Percentiles rank a stretch among this genome's conserved stretches.
Evolutionary conservation across 2,888 invertebrate genomes (phyloP).

Genomic region (Lasioglossum vierecki): DNA sequence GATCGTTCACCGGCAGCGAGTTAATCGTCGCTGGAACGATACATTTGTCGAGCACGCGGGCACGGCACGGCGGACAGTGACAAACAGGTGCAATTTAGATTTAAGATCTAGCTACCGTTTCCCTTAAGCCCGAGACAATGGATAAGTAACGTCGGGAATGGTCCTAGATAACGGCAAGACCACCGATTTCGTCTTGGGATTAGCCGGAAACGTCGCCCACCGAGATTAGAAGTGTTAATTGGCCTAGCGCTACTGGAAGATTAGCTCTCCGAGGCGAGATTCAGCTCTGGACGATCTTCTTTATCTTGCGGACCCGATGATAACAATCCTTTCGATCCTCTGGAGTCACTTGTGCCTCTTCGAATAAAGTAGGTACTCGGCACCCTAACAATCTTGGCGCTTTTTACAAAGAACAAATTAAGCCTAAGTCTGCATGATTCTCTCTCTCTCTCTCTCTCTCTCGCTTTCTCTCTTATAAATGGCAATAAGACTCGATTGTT

Average conservation of each 20-base stretch:
- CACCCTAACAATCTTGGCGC: neutral
- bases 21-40: conserved; percentile 62
- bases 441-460: neutral
- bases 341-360: neutral
- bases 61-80: conserved; percentile 70
- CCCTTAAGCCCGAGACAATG: conserved; percentile 77
- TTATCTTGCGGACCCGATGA: neutral
- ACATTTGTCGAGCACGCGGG: conserved; percentile 56
- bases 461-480: neutral
- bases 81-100: conserved; percentile 82
- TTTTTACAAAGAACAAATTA: neutral
- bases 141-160: conserved; percentile 78
- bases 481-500: neutral
- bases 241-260: conserved; percentile 44
- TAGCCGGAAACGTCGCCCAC: conserved; percentile 59
- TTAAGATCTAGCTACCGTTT: conserved; percentile 78
- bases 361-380: neutral
- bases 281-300: conserved; percentile 21
- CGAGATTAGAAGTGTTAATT: conserved; percentile 72
- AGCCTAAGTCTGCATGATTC: neutral
- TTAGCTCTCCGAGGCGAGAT: conserved; percentile 24
- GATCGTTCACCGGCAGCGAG: conserved; percentile 18
- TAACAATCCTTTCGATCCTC: conserved; percentile 16
- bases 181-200: conserved; percentile 68
- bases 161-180: conserved; percentile 76